Evolutionary conservation across 2,888 invertebrate species (phyloP).

Genomic region (Limnephilus rhombicus): DNA sequence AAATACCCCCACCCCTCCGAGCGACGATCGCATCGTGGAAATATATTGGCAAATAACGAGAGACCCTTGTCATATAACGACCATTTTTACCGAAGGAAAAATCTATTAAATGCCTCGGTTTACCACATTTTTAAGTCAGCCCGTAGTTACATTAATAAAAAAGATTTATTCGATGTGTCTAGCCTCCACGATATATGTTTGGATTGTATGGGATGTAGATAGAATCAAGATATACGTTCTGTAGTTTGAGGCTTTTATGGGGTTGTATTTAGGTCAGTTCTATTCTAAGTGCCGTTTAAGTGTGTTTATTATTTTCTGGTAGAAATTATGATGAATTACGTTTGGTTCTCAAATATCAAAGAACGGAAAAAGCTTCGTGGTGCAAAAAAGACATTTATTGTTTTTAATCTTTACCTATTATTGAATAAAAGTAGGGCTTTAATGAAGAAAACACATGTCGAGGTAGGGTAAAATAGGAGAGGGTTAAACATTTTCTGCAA

Average conservation of each 20-base stretch:
- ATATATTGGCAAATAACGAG: constrained; percentile 65
- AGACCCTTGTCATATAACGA: constrained; percentile 63
- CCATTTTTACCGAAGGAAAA: constrained; percentile 54
- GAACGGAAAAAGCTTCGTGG: not conserved
- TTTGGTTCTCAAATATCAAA: not conserved
- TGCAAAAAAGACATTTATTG: not conserved
- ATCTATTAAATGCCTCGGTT: constrained; percentile 60
- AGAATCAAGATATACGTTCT: not conserved
- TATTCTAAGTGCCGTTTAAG: not conserved
- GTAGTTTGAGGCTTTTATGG: not conserved
- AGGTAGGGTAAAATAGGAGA: too few relatives aligned
- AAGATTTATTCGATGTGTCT: constrained; percentile 58
- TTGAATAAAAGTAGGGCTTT: too few relatives aligned
- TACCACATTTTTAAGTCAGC: constrained; percentile 61
- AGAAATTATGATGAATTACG: not conserved
- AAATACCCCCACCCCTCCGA: constrained; percentile 28
- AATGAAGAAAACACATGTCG: too few relatives aligned
- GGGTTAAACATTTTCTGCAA: too few relatives aligned
- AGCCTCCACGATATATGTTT: constrained; percentile 13
- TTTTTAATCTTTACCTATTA: not conserved
- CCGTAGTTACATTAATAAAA: constrained; percentile 60
- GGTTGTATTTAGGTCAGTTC: not conserved
- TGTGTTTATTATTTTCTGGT: not conserved
- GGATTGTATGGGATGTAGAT: not conserved
- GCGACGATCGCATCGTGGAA: constrained; percentile 54